phyloP scores from a whole-genome alignment of 2,888 invertebrate species.

The Phaedon cochleariae region DNA sequence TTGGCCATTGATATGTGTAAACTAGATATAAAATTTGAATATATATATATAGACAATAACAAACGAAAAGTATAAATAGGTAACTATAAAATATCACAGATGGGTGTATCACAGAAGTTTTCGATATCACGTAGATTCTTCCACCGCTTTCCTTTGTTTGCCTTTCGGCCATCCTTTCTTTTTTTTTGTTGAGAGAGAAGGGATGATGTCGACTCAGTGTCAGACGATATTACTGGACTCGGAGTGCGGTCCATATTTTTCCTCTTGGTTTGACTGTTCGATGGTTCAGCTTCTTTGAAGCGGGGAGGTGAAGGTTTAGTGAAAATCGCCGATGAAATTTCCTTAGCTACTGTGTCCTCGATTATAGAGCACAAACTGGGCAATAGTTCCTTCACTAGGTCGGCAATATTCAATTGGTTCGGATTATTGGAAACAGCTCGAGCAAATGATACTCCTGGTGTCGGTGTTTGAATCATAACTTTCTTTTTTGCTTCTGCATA shows the following conservation, averaged over 20 bases:
- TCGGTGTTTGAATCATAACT: conserved; percentile 47
- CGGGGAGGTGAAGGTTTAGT: background rate
- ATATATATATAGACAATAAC: background rate
- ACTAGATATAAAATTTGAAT: background rate
- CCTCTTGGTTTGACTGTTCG: background rate
- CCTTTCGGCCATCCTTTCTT: background rate
- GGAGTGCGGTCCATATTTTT: background rate
- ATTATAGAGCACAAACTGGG: background rate
- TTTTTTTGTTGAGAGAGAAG: background rate
- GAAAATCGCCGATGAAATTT: background rate
- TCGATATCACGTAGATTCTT: background rate
- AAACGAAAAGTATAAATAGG: too few species aligned
- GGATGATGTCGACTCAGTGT: background rate
- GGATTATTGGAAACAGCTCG: background rate
- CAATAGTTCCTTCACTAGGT: background rate
- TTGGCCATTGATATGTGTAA: background rate
- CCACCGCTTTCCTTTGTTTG: background rate
- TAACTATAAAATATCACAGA: too few species aligned
- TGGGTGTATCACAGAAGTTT: too few species aligned
- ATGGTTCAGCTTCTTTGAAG: background rate
- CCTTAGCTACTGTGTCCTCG: too few species aligned
- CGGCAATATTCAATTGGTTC: background rate
- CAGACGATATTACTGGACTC: background rate
- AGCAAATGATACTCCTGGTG: background rate
- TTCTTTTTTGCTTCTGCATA: conserved; percentile 8